A percentile compares a stretch with the other conserved stretches of the same genome.
Evolutionary conservation across 2,797 vertebrate genomes (phyloP).

Genomic region (Notolabrus celidotus): DNA sequence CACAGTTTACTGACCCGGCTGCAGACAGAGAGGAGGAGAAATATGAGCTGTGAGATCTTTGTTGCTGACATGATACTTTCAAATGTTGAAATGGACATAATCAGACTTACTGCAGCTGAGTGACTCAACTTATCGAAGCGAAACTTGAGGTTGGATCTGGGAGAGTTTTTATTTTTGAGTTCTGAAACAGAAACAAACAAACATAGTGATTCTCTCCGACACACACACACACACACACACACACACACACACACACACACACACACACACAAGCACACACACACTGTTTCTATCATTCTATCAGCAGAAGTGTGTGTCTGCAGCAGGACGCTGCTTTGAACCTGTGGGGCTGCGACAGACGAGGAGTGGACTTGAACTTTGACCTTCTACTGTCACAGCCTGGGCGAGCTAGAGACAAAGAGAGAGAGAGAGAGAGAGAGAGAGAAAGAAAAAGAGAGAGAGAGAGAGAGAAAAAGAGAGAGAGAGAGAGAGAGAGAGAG

Average conservation of each 20-base stretch:
- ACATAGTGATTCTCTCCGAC: too few relatives aligned
- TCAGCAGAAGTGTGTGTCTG: neutral
- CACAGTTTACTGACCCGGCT: slow-evolving; percentile 59
- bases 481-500: too few relatives aligned
- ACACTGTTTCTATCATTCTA: too few relatives aligned
- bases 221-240: too few relatives aligned
- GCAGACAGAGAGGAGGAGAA: slow-evolving; percentile 10
- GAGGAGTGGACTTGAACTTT: slow-evolving; percentile 84
- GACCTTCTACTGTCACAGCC: slow-evolving; percentile 82
- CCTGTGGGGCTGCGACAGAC: slow-evolving; percentile 94
- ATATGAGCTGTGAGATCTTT: neutral
- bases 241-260: too few relatives aligned
- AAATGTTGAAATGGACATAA: too few relatives aligned
- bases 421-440: slow-evolving; percentile 51
- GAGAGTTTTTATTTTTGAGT: slow-evolving; percentile 91
- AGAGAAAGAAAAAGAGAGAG: too few relatives aligned
- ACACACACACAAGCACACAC: too few relatives aligned
- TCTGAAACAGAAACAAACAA: slow-evolving; percentile 75
- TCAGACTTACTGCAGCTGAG: slow-evolving; percentile 84
- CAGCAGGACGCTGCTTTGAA: too few relatives aligned
- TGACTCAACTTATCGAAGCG: slow-evolving; percentile 94
- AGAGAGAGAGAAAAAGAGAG: too few relatives aligned
- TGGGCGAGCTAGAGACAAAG: slow-evolving; percentile 82
- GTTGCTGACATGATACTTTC: too few relatives aligned
- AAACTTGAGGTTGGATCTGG: slow-evolving; percentile 94